A percentile compares a stretch with the other conserved stretches of the same genome.
These are phyloP conservation scores for Sipha flava DNA, from an alignment of 1,140 invertebrate species.

Conservation along the genomic window DNA sequence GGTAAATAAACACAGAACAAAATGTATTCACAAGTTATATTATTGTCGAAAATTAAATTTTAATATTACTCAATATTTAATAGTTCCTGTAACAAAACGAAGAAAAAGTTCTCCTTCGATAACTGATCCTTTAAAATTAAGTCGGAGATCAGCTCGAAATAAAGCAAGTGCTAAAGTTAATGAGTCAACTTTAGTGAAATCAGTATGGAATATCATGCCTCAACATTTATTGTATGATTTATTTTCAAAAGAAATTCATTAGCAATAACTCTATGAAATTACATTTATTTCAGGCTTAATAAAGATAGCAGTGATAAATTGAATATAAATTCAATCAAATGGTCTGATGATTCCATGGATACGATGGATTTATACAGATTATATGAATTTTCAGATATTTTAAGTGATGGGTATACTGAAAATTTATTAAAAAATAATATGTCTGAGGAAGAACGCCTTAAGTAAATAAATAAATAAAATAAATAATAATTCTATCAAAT, in stretches of 20 bases:
- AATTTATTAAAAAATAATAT: slow-evolving; percentile 9
- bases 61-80: slow-evolving; percentile 35
- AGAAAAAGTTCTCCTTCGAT: slow-evolving; percentile 58
- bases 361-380: slow-evolving; percentile 56
- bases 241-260: not conserved
- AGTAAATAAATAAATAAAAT: not conserved
- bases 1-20: not conserved
- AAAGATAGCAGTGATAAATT: slow-evolving; percentile 34
- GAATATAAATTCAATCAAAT: slow-evolving; percentile 30
- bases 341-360: slow-evolving; percentile 52
- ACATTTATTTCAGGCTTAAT: not conserved
- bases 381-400: slow-evolving; percentile 14
- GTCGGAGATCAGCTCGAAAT: slow-evolving; percentile 56
- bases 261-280: not conserved
- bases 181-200: slow-evolving; percentile 58
- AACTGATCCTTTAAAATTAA: slow-evolving; percentile 63
- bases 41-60: too few species aligned
- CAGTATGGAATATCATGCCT: slow-evolving; percentile 53
- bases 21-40: not conserved
- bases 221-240: slow-evolving; percentile 48
- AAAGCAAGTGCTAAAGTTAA: slow-evolving; percentile 49
- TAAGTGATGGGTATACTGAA: slow-evolving; percentile 4
- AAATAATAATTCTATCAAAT: not conserved
- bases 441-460: not conserved
- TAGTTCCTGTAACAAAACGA: slow-evolving; percentile 46